Percentiles rank a stretch among this genome's conserved stretches.
phyloP scores from a whole-genome alignment of 2,113 vertebrate species.

The Grammomys dolichurus region DNA sequence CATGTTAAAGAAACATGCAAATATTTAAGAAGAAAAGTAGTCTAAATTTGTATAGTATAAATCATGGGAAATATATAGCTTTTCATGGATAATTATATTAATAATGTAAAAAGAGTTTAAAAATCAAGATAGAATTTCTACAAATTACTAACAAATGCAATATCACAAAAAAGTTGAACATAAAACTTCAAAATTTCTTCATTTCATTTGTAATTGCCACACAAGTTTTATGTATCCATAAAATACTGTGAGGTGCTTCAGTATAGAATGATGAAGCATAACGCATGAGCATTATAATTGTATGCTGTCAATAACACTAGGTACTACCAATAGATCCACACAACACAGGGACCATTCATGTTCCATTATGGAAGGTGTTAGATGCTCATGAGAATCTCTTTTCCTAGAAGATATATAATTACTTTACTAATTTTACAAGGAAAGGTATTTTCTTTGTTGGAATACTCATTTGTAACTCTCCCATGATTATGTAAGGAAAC shows the following conservation, averaged over 20 bases:
- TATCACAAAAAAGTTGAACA: neutral
- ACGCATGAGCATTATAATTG: no score
- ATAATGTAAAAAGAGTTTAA: neutral
- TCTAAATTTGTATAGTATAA: neutral
- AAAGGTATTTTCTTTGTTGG: neutral
- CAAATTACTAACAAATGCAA: neutral
- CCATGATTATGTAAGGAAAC: neutral
- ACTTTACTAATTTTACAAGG: no score
- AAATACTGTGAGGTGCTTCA: neutral
- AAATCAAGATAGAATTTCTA: neutral
- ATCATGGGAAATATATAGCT: neutral
- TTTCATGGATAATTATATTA: neutral
- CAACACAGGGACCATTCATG: neutral
- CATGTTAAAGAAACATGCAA: neutral
- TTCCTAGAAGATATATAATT: no score
- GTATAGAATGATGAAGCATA: neutral
- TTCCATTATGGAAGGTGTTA: neutral
- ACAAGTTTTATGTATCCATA: neutral
- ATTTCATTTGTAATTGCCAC: neutral
- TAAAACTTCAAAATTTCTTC: neutral
- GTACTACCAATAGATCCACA: neutral
- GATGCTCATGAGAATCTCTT: no score
- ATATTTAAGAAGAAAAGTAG: neutral
- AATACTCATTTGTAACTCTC: neutral
- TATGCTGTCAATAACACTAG: neutral